Conservation (phyloP, 1,140 invertebrate genomes). For the Heliconius melpomene region DNA sequence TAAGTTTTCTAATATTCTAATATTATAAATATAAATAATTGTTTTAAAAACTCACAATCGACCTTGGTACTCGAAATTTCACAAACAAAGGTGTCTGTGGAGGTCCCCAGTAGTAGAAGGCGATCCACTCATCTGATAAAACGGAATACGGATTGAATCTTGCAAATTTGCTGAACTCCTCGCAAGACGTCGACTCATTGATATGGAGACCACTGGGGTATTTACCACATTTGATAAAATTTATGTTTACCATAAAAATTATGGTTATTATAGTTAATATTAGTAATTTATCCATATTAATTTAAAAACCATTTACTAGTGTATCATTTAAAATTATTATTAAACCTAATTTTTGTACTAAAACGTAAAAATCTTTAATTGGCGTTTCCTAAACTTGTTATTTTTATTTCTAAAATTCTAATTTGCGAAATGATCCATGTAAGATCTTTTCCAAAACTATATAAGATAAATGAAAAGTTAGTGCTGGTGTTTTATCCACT, state of each 20-base stretch:
- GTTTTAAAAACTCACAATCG: not conserved
- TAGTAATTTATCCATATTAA: not conserved
- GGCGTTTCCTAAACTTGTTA: too few species aligned
- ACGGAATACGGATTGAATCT: conserved; percentile 63
- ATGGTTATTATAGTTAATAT: not conserved
- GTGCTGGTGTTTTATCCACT: not conserved
- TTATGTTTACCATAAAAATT: not conserved
- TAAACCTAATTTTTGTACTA: too few species aligned
- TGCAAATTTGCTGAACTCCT: conserved; percentile 52
- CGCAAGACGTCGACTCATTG: conserved; percentile 49
- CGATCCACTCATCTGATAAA: conserved; percentile 51
- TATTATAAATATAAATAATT: too few species aligned
- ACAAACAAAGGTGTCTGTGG: conserved; percentile 33
- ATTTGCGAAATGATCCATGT: not conserved
- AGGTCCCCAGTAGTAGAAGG: conserved; percentile 63
- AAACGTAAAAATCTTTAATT: too few species aligned
- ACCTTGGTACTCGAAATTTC: conserved; percentile 25
- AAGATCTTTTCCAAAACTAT: not conserved
- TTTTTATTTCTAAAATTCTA: too few species aligned
- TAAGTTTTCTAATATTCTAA: too few species aligned
- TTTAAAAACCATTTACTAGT: too few species aligned
- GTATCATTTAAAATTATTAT: too few species aligned
- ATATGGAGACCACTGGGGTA: conserved; percentile 34
- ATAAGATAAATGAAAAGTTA: not conserved
- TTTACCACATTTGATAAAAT: not conserved